Evolutionary conservation across 2,888 invertebrate species (phyloP), one percentile per base, ranked within the genome.

Genomic region (Eristalinus aeneus): DNA sequence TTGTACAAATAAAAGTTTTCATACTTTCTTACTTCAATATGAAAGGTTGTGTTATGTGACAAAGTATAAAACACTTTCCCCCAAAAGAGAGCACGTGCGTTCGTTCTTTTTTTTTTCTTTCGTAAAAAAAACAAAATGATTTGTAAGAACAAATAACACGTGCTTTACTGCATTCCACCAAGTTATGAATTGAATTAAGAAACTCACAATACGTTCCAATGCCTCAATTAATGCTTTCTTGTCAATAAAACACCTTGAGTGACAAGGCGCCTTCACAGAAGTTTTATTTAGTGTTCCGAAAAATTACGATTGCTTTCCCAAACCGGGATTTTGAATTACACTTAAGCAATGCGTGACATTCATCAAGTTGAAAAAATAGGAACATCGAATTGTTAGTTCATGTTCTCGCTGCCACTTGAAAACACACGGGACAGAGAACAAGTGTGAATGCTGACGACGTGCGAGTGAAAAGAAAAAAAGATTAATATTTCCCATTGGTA

Each of bases 1-100:
- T 85, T 80, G 84, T 85, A 85, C 84, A 80, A 85, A 72, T 69
- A 76, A 79, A 60, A 36, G 11, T 58, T 83, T 61, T n/a, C n/a
- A n/a, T n/a, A n/a, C n/a, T n/a, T 75, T 79, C 79, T 69, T 46
- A 74, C 79, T 74, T 75, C 83, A 61, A 74, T 46, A 46, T 46
- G 46, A n/a, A 46, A 6, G 34, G 3, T 46, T 46, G 46, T 46
- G 46, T 5, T 46, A 46, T 16, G 46, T 2, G 46, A 16, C 46
- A 16, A 46, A 34, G 1, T 34, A 9, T 10, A 5, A 27, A 27
- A 34, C 8, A 34, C 34, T 34, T 34, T 34, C 34, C 34, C 10
- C 9, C 10, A 4, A 34, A 34, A 10, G 1, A 34, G 1, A 34
- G 8, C 34, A 34, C 34, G 10, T n/a, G n/a, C n/a, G n/a, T n/a